These are phyloP conservation scores for Trichogramma evanescens DNA, from an alignment of 2,888 invertebrate genomes.

Conservation along the genomic window DNA sequence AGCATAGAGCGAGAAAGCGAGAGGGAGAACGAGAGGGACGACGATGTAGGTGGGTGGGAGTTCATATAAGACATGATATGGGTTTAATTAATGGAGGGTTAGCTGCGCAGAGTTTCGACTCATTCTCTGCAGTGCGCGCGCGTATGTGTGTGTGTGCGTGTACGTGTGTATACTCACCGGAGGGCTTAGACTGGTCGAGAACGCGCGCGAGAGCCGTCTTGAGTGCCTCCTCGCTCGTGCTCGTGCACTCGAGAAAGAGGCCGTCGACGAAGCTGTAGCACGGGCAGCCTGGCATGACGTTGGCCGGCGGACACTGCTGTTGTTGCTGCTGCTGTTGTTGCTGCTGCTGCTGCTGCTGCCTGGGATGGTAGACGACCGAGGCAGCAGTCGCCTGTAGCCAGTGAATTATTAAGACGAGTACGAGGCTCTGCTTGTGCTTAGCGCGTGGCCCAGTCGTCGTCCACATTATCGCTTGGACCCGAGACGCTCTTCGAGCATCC, in stretches of 20 bases:
- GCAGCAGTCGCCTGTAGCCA: constrained; percentile 19
- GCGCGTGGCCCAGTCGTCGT: constrained; percentile 42
- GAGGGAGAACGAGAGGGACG: neutral
- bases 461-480: constrained; percentile 42
- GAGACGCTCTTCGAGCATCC: constrained; percentile 32
- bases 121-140: too few species aligned
- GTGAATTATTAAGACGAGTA: constrained; percentile 3
- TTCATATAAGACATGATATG: too few species aligned
- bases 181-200: constrained; percentile 57
- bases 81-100: neutral
- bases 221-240: constrained; percentile 68
- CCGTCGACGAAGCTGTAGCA: constrained; percentile 91
- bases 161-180: constrained; percentile 42
- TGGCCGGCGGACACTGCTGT: constrained; percentile 63
- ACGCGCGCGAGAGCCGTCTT: constrained; percentile 59
- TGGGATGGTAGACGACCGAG: constrained; percentile 11
- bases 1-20: neutral
- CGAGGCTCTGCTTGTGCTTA: constrained; percentile 41
- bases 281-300: constrained; percentile 75
- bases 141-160: too few species aligned
- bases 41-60: neutral
- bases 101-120: neutral
- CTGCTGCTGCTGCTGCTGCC: constrained; percentile 17
- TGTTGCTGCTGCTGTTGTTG: constrained; percentile 11
- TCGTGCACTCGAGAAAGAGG: constrained; percentile 81